Percentiles rank a stretch among this genome's conserved stretches.
phyloP scores from a whole-genome alignment of 92 coral and sea anemone species.

The Epizoanthus ramosus region DNA sequence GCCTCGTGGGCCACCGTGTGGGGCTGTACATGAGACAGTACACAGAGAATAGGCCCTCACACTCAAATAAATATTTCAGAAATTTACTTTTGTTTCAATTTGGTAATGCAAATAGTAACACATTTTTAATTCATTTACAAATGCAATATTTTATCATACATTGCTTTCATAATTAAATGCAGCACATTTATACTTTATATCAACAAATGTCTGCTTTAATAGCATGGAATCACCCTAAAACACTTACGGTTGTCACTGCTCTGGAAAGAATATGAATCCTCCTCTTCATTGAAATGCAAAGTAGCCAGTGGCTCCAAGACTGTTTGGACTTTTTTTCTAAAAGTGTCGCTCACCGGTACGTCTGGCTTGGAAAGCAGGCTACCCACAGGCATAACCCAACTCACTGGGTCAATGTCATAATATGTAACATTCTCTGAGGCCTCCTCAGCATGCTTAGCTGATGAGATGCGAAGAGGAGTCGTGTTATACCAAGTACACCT shows the following conservation, averaged over 20 bases:
- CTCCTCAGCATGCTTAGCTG: slow-evolving; percentile 7
- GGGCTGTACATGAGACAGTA: background rate
- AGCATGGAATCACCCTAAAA: slow-evolving; percentile 24
- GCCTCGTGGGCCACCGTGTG: slow-evolving; percentile 12
- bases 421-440: slow-evolving; percentile 17
- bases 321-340: slow-evolving; percentile 13
- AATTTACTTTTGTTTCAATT: background rate
- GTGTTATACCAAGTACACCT: slow-evolving; percentile 14
- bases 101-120: slow-evolving; percentile 28
- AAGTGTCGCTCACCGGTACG: slow-evolving; percentile 21
- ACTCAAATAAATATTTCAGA: too few relatives aligned
- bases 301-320: slow-evolving; percentile 27
- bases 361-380: slow-evolving; percentile 22
- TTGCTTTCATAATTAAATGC: slow-evolving; percentile 23
- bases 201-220: slow-evolving; percentile 21
- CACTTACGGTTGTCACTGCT: slow-evolving; percentile 23
- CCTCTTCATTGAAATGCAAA: slow-evolving; percentile 24
- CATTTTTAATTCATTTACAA: slow-evolving; percentile 19
- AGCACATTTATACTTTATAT: slow-evolving; percentile 19
- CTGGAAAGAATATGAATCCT: slow-evolving; percentile 24
- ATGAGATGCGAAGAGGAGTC: slow-evolving; percentile 18
- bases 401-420: slow-evolving; percentile 24
- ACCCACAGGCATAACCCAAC: slow-evolving; percentile 15
- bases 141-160: slow-evolving; percentile 14
- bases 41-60: too few relatives aligned